phyloP scores from a whole-genome alignment of 1,140 invertebrate species.

The Cyrtorhinus lividipennis region DNA sequence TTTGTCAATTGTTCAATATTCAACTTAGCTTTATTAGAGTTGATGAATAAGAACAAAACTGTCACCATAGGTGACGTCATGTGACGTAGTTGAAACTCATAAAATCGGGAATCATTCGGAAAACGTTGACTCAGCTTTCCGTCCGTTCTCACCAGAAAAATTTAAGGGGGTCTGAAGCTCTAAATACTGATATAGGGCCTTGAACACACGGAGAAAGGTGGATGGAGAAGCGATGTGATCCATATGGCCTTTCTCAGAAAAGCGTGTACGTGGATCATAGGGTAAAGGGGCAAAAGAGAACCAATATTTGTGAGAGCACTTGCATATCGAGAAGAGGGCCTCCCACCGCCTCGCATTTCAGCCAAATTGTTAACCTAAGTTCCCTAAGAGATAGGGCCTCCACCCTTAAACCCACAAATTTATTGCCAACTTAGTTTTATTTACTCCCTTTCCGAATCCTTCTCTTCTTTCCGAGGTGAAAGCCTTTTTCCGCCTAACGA shows the following conservation, averaged over 20 bases:
- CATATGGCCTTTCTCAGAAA: background rate
- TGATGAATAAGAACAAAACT: too few relatives aligned
- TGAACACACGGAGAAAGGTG: background rate
- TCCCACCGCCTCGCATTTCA: background rate
- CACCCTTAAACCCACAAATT: background rate
- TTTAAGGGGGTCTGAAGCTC: background rate
- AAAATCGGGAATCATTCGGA: too few relatives aligned
- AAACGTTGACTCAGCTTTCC: too few relatives aligned
- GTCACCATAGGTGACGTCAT: too few relatives aligned
- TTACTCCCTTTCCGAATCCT: background rate
- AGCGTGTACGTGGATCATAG: background rate
- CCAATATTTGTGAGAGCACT: conserved; percentile 18
- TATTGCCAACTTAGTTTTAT: conserved; percentile 7
- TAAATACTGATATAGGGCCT: background rate
- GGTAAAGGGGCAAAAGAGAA: background rate
- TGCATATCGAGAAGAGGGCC: background rate
- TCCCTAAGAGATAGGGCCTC: conserved; percentile 6
- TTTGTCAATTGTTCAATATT: too few relatives aligned
- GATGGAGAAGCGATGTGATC: background rate
- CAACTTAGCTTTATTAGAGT: too few relatives aligned
- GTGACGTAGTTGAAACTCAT: too few relatives aligned
- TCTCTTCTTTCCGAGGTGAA: background rate
- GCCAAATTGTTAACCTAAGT: conserved; percentile 15
- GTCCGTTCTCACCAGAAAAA: too few relatives aligned
- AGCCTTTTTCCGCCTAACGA: conserved; percentile 2